Conservation (phyloP, 2,797 vertebrate species). For the Adrianichthys oophorus region DNA sequence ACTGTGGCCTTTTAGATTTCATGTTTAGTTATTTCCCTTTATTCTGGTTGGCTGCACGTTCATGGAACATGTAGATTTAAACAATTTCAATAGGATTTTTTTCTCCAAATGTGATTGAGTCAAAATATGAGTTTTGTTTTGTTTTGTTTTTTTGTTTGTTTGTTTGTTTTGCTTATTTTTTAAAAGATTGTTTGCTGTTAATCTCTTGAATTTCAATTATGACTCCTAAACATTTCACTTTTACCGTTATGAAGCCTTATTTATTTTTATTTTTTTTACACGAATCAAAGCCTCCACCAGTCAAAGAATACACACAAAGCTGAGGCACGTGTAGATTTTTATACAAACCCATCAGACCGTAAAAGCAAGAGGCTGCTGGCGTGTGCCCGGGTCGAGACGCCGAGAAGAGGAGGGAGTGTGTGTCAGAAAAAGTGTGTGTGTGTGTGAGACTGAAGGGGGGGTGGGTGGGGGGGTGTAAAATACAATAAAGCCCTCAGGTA, state of each 20-base stretch:
- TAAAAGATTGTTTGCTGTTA: too few relatives aligned
- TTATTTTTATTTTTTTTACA: not conserved
- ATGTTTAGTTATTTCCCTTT: slow-evolving; percentile 7
- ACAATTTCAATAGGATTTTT: not conserved
- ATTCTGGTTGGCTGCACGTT: not conserved
- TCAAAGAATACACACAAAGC: slow-evolving; percentile 73
- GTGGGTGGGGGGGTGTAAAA: slow-evolving; percentile 18
- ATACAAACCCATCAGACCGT: slow-evolving; percentile 84
- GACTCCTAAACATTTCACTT: not conserved
- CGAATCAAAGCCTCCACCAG: not conserved
- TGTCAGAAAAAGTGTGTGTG: not conserved
- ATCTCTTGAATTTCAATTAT: too few relatives aligned
- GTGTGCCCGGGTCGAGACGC: slow-evolving; percentile 60
- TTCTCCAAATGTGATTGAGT: too few relatives aligned
- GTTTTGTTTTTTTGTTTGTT: too few relatives aligned
- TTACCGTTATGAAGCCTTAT: not conserved
- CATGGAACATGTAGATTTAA: not conserved
- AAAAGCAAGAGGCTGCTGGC: slow-evolving; percentile 78
- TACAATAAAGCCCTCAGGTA: slow-evolving; percentile 82
- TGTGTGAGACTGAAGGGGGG: slow-evolving; percentile 1
- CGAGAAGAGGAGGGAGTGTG: slow-evolving; percentile 6
- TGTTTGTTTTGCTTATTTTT: too few relatives aligned
- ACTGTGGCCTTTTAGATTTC: not conserved
- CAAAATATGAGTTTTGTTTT: too few relatives aligned
- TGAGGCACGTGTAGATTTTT: slow-evolving; percentile 79